Evolutionary conservation across 2,888 invertebrate genomes (phyloP), one percentile per base, ranked within the genome.

Genomic region (Zhengitettix transpicula): DNA sequence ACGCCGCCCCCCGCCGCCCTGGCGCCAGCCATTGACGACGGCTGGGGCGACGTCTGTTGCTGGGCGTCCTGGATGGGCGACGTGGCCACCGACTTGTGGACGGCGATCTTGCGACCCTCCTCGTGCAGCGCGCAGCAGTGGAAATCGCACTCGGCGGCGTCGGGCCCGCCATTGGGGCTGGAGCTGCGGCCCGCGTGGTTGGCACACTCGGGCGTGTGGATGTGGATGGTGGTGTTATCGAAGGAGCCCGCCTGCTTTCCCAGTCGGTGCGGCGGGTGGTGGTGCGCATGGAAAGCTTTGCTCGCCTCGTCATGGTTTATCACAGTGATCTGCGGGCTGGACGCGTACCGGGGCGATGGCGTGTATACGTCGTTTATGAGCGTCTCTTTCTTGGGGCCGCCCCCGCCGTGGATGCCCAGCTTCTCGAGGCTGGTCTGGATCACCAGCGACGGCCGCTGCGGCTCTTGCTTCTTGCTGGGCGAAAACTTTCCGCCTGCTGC

Each of bases 51-150:
- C 54, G 68, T 68, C 64, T 81, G 78, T 65, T 73, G 80, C 63
- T 81, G 79, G 56, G 78, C 77, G 71, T 90, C 90, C 74, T 89
- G 92, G 64, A 94, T 92, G 68, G 94, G 92, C 64, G 93, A 92
- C 66, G 93, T 92, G 67, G 92, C 91, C 66, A 92, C 91, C 72
- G 87, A 89, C 75, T 92, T 91, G 78, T 90, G 90, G 65, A 91
- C 90, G 65, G 91, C 90, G 71, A 93, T 92, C 71, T 89, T 85
- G 63, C 92, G 83, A 10, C 92, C 91, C 73, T 91, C 93, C 74
- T 93, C 92, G 80, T 94, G 94, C 68, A 94, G 78, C 65, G 93
- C 89, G 77, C 93, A 93, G 75, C 94, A 94, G 75, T 94, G 94
- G 76, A 94, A 94, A 78, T 94, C 94, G 78, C 94, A 94, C 75